Conservation (phyloP, 1,140 invertebrate genomes). For the Drosophila varians region DNA sequence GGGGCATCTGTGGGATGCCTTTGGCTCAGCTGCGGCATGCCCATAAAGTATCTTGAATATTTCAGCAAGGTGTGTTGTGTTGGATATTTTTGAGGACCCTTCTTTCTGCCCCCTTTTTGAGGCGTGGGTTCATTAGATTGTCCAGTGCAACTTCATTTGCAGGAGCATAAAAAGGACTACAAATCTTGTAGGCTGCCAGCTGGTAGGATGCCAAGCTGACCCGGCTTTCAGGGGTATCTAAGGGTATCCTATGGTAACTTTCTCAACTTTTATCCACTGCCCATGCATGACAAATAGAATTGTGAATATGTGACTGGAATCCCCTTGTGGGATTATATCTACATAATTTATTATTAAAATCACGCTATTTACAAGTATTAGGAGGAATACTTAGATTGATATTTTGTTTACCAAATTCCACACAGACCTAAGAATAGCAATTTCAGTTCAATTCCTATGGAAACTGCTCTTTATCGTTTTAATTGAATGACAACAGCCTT, state of each 20-base stretch:
- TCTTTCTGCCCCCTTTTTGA: background rate
- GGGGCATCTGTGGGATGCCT: constrained; percentile 50
- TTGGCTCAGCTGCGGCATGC: constrained; percentile 59
- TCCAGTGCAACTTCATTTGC: constrained; percentile 65
- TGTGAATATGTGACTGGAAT: background rate
- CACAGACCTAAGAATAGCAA: background rate
- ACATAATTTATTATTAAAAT: background rate
- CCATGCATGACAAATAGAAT: too few species aligned
- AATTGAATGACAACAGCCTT: constrained; percentile 15
- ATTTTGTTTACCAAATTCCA: too few species aligned
- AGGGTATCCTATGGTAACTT: background rate
- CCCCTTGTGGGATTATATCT: background rate
- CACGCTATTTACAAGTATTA: background rate
- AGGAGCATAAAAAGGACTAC: constrained; percentile 10
- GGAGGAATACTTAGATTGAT: too few species aligned
- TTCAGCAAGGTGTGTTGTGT: constrained; percentile 62
- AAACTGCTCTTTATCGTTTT: constrained; percentile 1
- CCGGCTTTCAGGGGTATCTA: background rate
- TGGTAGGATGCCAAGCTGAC: constrained; percentile 23
- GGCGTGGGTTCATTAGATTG: constrained; percentile 62
- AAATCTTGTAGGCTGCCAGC: constrained; percentile 21
- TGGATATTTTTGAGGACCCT: constrained; percentile 47
- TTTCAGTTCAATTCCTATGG: background rate
- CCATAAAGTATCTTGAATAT: constrained; percentile 79
- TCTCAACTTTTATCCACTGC: background rate